Evolutionary conservation across 2,888 invertebrate species (phyloP).

Genomic region (Diarsia rubi): DNA sequence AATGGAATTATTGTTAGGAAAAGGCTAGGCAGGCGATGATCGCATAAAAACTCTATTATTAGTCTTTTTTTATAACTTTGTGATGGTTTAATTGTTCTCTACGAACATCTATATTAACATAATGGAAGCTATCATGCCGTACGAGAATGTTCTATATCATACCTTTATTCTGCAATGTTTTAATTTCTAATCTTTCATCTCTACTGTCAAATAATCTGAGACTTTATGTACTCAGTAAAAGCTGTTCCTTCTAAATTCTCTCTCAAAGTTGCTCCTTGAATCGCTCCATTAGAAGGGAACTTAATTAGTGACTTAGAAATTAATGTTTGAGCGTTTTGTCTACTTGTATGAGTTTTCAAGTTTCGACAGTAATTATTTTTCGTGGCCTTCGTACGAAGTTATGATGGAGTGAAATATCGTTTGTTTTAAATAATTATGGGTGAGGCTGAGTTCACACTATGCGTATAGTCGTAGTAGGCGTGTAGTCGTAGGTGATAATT

Average conservation of each 20-base stretch:
- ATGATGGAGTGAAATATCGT: conserved; percentile 59
- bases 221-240: conserved; percentile 37
- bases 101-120: not conserved
- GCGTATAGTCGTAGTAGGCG: not conserved
- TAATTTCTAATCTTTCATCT: conserved; percentile 15
- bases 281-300: conserved; percentile 58
- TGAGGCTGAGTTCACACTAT: not conserved
- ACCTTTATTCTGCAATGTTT: not conserved
- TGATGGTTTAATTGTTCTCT: not conserved
- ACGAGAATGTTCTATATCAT: not conserved
- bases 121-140: not conserved
- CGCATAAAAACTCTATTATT: not conserved
- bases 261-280: conserved; percentile 50
- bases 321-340: conserved; percentile 65
- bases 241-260: conserved; percentile 41
- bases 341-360: conserved; percentile 66
- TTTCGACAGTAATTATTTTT: conserved; percentile 71
- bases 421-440: conserved; percentile 56
- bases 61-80: not conserved
- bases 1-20: too few relatives aligned
- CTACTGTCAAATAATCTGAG: conserved; percentile 33
- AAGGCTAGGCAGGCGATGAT: too few relatives aligned
- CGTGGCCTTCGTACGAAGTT: conserved; percentile 58
- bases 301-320: conserved; percentile 67
- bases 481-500: too few relatives aligned